Conservation (phyloP, 2,888 invertebrate genomes). For the Ischnura elegans region DNA sequence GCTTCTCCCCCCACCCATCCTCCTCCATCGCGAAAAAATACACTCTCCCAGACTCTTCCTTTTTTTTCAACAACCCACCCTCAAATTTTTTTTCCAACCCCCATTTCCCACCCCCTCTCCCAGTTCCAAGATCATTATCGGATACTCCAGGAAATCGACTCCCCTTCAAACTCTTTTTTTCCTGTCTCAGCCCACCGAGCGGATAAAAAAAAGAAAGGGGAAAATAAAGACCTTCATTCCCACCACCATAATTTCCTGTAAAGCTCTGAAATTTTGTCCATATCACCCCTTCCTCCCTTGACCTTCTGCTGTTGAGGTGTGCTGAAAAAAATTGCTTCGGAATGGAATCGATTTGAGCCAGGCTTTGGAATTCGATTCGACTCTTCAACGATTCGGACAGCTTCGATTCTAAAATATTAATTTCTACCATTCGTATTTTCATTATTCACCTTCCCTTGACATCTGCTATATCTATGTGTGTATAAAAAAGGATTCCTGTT, state of each 20-base stretch:
- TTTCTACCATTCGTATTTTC: too few relatives aligned
- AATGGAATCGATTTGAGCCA: too few relatives aligned
- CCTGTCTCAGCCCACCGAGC: neutral
- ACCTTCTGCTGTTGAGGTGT: neutral
- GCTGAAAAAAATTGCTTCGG: too few relatives aligned
- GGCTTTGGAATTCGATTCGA: too few relatives aligned
- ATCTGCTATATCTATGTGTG: too few relatives aligned
- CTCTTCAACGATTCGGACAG: too few relatives aligned
- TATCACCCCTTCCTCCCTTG: neutral
- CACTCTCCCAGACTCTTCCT: too few relatives aligned
- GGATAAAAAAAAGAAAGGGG: neutral
- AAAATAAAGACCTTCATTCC: neutral
- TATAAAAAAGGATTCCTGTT: too few relatives aligned
- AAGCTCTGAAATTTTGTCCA: constrained; percentile 6
- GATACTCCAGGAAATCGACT: constrained; percentile 61
- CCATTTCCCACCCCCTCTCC: neutral
- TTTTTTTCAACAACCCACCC: too few relatives aligned
- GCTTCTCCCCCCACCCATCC: neutral
- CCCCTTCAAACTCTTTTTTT: neutral
- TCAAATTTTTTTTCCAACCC: too few relatives aligned
- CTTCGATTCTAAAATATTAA: too few relatives aligned
- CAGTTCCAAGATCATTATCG: constrained; percentile 29
- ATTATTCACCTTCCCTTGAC: too few relatives aligned
- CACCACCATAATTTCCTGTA: neutral
- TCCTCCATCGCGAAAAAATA: neutral